These are phyloP conservation scores for Lepisosteus osseus DNA, from an alignment of 2,113 vertebrate species.

Conservation along the genomic window DNA sequence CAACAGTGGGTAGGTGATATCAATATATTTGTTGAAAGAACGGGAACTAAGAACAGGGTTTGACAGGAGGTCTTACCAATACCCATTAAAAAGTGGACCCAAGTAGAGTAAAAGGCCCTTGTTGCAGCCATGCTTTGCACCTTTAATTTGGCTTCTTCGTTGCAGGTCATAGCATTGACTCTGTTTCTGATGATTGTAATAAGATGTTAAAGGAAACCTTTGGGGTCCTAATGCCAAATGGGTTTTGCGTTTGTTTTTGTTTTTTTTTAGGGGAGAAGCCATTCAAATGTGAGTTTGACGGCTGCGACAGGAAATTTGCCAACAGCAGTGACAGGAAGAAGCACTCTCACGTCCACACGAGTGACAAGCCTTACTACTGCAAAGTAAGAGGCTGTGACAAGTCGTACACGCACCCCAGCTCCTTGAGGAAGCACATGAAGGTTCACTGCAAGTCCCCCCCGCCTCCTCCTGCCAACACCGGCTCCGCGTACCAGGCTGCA, in stretches of 20 bases:
- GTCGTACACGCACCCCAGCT: slow-evolving; percentile 95
- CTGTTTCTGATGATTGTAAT: no score
- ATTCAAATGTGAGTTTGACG: slow-evolving; percentile 96
- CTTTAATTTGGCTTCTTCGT: no score
- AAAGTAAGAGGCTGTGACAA: slow-evolving; percentile 94
- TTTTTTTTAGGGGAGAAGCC: slow-evolving; percentile 87
- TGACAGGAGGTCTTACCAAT: no score
- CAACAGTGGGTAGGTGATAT: no score
- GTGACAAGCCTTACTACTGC: slow-evolving; percentile 96
- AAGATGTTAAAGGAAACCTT: no score
- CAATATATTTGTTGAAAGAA: no score
- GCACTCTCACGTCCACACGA: slow-evolving; percentile 93
- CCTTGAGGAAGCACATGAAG: slow-evolving; percentile 95
- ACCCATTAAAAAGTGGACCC: no score
- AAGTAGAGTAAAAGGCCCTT: no score
- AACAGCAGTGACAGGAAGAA: slow-evolving; percentile 97
- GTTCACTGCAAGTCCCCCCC: slow-evolving; percentile 96
- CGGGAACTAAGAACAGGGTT: no score
- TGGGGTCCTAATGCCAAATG: no score
- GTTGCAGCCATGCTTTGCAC: no score
- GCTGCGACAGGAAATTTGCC: slow-evolving; percentile 95
- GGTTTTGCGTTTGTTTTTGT: slow-evolving; percentile 23
- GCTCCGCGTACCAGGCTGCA: slow-evolving; percentile 70
- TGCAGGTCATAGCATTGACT: no score
- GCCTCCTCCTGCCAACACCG: slow-evolving; percentile 68